Conservation (phyloP, 2,888 invertebrate species). For the Microplitis deprimator region DNA sequence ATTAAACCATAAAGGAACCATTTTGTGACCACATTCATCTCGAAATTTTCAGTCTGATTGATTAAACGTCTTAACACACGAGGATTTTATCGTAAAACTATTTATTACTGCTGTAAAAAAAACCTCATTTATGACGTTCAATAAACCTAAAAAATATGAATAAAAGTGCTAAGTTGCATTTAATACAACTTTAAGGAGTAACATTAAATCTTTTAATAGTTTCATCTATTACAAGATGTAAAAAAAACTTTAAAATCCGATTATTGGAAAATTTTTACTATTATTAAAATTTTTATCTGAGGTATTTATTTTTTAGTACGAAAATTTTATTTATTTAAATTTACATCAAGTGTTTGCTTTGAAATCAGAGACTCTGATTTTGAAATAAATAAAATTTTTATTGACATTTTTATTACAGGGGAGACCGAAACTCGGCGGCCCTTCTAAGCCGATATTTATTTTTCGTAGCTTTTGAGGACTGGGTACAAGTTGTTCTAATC, state of each 20-base stretch:
- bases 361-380: too few species aligned
- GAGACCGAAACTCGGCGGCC: too few species aligned
- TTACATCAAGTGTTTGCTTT: too few species aligned
- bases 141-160: background rate
- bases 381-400: too few species aligned
- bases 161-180: conserved; percentile 9
- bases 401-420: too few species aligned
- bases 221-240: background rate
- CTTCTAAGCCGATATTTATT: too few species aligned
- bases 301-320: background rate
- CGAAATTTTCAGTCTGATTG: conserved; percentile 15
- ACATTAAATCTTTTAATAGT: background rate
- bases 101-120: background rate
- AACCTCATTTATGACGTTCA: conserved; percentile 12
- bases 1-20: conserved; percentile 8
- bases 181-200: background rate
- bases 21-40: conserved; percentile 23
- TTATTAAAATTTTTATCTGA: background rate
- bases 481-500: too few species aligned
- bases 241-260: background rate
- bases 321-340: background rate
- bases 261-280: background rate
- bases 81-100: background rate
- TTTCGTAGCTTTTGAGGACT: too few species aligned
- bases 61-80: conserved; percentile 14